These are phyloP conservation scores for Tinamus guttatus DNA, from an alignment of 2,113 vertebrate species.

Conservation along the genomic window DNA sequence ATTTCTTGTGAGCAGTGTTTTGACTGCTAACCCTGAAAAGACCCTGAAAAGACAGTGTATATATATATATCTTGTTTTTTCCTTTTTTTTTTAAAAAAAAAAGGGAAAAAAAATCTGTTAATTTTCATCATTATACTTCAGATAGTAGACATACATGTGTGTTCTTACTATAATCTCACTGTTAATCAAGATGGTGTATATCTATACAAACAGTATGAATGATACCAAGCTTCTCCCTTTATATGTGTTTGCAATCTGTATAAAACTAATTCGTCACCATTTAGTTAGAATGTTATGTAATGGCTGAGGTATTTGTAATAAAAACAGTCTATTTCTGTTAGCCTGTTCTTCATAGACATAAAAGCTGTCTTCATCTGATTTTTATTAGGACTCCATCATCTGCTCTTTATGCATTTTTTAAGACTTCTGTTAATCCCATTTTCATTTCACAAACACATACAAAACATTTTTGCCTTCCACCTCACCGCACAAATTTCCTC, in stretches of 20 bases:
- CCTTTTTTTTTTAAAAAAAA: no score
- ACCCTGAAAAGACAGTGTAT: neutral
- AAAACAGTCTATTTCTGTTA: conserved; percentile 66
- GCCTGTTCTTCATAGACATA: conserved; percentile 38
- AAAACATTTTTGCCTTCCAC: neutral
- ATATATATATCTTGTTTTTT: accelerated
- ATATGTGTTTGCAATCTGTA: neutral
- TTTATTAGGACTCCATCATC: conserved; percentile 54
- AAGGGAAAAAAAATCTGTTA: neutral
- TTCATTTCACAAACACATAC: neutral
- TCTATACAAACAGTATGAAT: neutral
- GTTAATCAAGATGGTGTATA: neutral
- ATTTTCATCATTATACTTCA: neutral
- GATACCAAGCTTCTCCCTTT: neutral
- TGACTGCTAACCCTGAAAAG: no score
- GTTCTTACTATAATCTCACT: neutral
- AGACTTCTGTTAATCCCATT: neutral
- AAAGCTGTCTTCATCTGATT: conserved; percentile 58
- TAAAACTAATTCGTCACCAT: conserved; percentile 10
- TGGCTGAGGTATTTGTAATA: conserved; percentile 63
- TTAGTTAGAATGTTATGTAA: conserved; percentile 59
- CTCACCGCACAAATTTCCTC: neutral
- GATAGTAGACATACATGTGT: neutral
- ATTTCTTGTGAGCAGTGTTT: neutral
- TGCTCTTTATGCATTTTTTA: conserved; percentile 12